phyloP scores from a whole-genome alignment of 1,140 invertebrate species.

The Olivierus martensii region DNA sequence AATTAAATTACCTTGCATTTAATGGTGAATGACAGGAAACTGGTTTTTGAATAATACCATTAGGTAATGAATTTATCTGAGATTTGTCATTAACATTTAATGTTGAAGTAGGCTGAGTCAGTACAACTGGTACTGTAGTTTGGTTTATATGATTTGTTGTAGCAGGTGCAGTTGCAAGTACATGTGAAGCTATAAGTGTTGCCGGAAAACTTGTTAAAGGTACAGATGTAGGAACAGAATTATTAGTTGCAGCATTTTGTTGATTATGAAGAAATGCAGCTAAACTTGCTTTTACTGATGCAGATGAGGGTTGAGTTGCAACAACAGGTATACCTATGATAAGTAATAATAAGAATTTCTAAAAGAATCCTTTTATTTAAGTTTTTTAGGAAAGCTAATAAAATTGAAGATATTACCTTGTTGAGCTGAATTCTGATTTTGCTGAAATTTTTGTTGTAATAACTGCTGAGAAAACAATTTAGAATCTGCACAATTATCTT shows the following conservation, averaged over 20 bases:
- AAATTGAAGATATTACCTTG: too few species aligned
- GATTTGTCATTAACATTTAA: slow-evolving; percentile 17
- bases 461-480: too few species aligned
- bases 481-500: too few species aligned
- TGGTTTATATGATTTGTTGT: slow-evolving; percentile 9
- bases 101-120: slow-evolving; percentile 26
- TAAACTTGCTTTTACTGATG: slow-evolving; percentile 22
- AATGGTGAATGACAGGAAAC: neutral
- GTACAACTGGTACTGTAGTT: slow-evolving; percentile 35
- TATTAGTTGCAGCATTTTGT: neutral
- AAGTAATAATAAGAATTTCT: too few species aligned
- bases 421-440: too few species aligned
- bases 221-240: neutral
- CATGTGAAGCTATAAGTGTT: neutral
- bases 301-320: slow-evolving; percentile 22
- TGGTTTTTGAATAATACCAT: slow-evolving; percentile 5
- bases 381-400: too few species aligned
- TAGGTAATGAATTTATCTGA: slow-evolving; percentile 10
- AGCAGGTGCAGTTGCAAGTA: neutral
- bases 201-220: neutral
- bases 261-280: slow-evolving; percentile 16
- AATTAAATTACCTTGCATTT: neutral
- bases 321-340: neutral
- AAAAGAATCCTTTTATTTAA: too few species aligned
- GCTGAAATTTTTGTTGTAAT: too few species aligned